These are phyloP conservation scores for Notolabrus celidotus DNA, from an alignment of 2,797 vertebrate genomes.

Conservation along the genomic window DNA sequence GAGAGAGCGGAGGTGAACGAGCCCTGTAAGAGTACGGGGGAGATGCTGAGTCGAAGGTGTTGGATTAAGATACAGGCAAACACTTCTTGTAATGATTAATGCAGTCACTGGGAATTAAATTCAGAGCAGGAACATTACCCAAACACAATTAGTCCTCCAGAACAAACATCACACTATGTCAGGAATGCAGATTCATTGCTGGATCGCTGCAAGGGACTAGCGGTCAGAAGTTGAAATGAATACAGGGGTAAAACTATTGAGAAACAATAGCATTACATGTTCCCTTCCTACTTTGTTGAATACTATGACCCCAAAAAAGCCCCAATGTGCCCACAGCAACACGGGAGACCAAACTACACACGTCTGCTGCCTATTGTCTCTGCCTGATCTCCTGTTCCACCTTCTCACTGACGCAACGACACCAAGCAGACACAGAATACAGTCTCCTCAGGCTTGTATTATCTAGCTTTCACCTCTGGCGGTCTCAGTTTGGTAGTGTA, in stretches of 20 bases:
- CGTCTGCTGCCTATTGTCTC: constrained; percentile 57
- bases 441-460: constrained; percentile 79
- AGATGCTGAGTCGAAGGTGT: constrained; percentile 32
- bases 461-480: constrained; percentile 84
- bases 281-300: constrained; percentile 1
- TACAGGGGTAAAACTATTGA: constrained; percentile 26
- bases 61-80: constrained; percentile 79
- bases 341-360: constrained; percentile 28
- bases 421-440: constrained; percentile 70
- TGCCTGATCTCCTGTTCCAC: constrained; percentile 61
- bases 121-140: constrained; percentile 84
- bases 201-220: constrained; percentile 54
- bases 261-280: constrained; percentile 16
- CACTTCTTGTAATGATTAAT: constrained; percentile 85
- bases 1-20: constrained; percentile 27
- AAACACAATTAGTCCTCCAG: constrained; percentile 85
- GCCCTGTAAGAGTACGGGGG: constrained; percentile 17
- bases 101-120: constrained; percentile 82
- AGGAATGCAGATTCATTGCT: constrained; percentile 66
- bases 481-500: constrained; percentile 86
- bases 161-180: constrained; percentile 80
- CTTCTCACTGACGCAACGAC: constrained; percentile 58
- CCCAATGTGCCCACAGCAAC: constrained; percentile 29
- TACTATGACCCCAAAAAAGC: constrained; percentile 34
- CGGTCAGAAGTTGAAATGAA: constrained; percentile 50